These are phyloP conservation scores for Oxygymnocypris stewartii DNA, from an alignment of 2,113 vertebrate genomes.

Conservation along the genomic window DNA sequence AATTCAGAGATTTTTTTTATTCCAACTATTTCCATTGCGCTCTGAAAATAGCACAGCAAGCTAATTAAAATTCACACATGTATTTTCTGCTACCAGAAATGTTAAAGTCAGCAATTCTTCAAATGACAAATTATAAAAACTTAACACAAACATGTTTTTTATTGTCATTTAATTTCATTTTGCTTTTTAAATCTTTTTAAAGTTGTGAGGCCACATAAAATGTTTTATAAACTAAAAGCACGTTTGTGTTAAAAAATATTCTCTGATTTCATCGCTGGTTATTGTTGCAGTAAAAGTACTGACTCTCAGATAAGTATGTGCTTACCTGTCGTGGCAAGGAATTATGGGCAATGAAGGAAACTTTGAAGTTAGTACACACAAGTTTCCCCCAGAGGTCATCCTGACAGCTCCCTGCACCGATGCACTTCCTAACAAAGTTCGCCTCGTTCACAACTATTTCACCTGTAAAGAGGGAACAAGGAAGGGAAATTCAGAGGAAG, in stretches of 20 bases:
- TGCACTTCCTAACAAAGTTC: slow-evolving; percentile 96
- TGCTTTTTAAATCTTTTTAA: too few relatives aligned
- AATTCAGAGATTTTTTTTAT: not conserved
- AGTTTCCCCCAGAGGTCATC: slow-evolving; percentile 95
- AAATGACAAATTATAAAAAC: not conserved
- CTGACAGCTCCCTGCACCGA: slow-evolving; percentile 86
- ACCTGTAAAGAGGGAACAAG: slow-evolving; percentile 73
- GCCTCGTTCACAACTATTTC: slow-evolving; percentile 98
- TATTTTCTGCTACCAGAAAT: too few relatives aligned
- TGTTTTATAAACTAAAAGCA: not conserved
- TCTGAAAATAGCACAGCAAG: not conserved
- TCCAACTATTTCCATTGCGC: not conserved
- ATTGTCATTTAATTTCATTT: too few relatives aligned
- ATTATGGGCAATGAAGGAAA: slow-evolving; percentile 93
- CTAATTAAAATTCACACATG: too few relatives aligned
- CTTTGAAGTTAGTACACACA: slow-evolving; percentile 98
- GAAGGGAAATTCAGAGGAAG: slow-evolving; percentile 15
- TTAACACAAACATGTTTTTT: not conserved
- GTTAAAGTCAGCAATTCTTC: too few relatives aligned
- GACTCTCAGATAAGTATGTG: slow-evolving; percentile 5
- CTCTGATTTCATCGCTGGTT: not conserved
- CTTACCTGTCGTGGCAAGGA: slow-evolving; percentile 83
- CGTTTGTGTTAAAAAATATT: not conserved
- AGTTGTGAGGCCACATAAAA: not conserved
- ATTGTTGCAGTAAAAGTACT: not conserved